Conservation (phyloP, 2,797 vertebrate genomes). For the Coranthus polyacanthus region DNA sequence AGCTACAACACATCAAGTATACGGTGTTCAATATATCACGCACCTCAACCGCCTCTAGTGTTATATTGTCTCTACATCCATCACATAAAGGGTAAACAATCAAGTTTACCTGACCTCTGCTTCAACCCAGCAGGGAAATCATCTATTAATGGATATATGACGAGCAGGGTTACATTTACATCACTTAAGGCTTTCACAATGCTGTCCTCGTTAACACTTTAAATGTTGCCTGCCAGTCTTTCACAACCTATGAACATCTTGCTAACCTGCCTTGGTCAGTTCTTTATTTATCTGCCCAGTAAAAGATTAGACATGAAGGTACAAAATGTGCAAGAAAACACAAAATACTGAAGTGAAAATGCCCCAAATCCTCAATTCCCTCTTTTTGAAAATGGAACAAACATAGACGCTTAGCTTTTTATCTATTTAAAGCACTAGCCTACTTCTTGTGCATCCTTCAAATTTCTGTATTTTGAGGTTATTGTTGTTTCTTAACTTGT, state of each 20-base stretch:
- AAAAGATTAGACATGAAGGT: background rate
- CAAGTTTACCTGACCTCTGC: slow-evolving; percentile 40
- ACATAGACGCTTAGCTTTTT: slow-evolving; percentile 23
- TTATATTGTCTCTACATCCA: no score
- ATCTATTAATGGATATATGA: slow-evolving; percentile 47
- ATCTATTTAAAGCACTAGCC: slow-evolving; percentile 35
- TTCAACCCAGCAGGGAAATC: slow-evolving; percentile 47
- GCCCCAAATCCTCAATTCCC: background rate
- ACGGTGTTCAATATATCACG: no score
- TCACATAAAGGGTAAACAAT: slow-evolving; percentile 36
- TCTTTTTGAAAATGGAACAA: slow-evolving; percentile 12
- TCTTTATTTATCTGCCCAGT: background rate
- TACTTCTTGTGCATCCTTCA: background rate
- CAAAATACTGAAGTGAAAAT: slow-evolving; percentile 6
- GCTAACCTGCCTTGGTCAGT: background rate
- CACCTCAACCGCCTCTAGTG: no score
- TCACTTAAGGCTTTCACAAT: slow-evolving; percentile 16
- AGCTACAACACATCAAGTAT: no score
- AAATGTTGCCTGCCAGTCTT: background rate
- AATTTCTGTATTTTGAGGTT: slow-evolving; percentile 23
- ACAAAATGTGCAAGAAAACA: slow-evolving; percentile 1
- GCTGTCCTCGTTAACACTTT: slow-evolving; percentile 37
- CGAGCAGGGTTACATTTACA: slow-evolving; percentile 29
- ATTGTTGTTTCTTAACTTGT: slow-evolving; percentile 30
- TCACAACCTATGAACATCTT: slow-evolving; percentile 7